Evolutionary conservation across 2,888 invertebrate genomes (phyloP), one percentile per base, ranked within the genome.

Genomic region (Idaea aversata): DNA sequence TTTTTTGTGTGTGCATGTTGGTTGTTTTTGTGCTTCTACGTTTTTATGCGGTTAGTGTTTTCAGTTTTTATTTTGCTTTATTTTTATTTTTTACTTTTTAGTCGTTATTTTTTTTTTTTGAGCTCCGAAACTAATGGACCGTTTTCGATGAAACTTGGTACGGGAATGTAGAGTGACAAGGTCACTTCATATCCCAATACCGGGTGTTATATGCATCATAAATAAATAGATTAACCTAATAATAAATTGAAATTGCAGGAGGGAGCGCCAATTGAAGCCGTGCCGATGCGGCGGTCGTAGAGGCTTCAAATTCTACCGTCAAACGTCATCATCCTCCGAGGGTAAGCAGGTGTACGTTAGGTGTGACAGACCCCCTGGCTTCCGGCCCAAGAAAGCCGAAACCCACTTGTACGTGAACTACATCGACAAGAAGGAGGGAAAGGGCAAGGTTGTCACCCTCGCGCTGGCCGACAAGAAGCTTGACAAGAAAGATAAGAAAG

Each of bases 271-370:
- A 0, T 66, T 91, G 5, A 84, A 82, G 16, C 71, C 75, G 0
- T 93, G 93, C 78, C 87, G 85, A 0, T 93, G 93, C 72, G 84
- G 87, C 0, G 63, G 82, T 5, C 84, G 86, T 36, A 85, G 83
- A 63, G 78, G 71, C 16, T 65, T 86, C 0, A 84, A 84, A 34
- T 80, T 82, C 60, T 81, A 87, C n/a, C 82, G 85, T 0, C 85
- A 88, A 59, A 78, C 84, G 0, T 88, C 90, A 0, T 88, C 93
- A 0, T 92, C 93, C 0, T 90, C 91, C 0, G 91, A 92, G n/a
- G 81, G 79, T 15, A 66, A 71, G 7, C 71, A 66, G 4, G 66
- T 67, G 62, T 68, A 10, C 47, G 47, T 47, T 4, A 7, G 47
- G 13, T 25, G 25, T 10, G 67, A 67, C 16, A 67, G 66, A 57